These are phyloP conservation scores for Triops cancriformis DNA, from an alignment of 1,140 invertebrate genomes.

Conservation along the genomic window DNA sequence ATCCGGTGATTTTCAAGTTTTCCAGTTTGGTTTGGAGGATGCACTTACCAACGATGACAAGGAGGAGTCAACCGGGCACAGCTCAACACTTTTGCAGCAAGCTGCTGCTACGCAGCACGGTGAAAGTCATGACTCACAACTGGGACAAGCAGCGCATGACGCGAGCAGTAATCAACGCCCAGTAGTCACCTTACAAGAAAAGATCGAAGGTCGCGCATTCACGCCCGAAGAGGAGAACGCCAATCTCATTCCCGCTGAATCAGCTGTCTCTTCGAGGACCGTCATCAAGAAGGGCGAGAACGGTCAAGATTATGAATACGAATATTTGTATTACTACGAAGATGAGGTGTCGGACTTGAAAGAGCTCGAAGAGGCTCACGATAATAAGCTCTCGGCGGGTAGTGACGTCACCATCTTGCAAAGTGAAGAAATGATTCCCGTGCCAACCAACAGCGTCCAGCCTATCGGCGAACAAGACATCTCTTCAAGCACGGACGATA, in stretches of 20 bases:
- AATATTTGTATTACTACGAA: conserved; percentile 84
- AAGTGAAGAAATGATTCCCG: background rate
- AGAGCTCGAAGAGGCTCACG: conserved; percentile 46
- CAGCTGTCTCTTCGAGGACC: conserved; percentile 48
- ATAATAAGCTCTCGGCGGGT: background rate
- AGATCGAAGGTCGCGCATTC: conserved; percentile 6
- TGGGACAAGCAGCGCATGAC: too few species aligned
- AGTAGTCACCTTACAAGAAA: background rate
- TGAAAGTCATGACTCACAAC: background rate
- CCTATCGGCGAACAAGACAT: background rate
- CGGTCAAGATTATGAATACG: conserved; percentile 81
- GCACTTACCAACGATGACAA: background rate
- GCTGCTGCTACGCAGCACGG: background rate
- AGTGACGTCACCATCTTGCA: background rate
- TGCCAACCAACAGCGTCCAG: background rate
- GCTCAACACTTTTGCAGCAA: background rate
- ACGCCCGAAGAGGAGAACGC: conserved; percentile 21
- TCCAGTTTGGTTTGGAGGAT: background rate
- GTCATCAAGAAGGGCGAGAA: conserved; percentile 81
- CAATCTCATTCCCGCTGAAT: conserved; percentile 34
- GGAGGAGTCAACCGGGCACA: background rate
- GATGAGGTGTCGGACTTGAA: conserved; percentile 40
- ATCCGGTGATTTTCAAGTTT: background rate
- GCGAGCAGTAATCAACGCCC: background rate
- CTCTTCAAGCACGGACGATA: background rate